phyloP scores from a whole-genome alignment of 2,113 vertebrate species.

The Pomatostomus ruficeps region DNA sequence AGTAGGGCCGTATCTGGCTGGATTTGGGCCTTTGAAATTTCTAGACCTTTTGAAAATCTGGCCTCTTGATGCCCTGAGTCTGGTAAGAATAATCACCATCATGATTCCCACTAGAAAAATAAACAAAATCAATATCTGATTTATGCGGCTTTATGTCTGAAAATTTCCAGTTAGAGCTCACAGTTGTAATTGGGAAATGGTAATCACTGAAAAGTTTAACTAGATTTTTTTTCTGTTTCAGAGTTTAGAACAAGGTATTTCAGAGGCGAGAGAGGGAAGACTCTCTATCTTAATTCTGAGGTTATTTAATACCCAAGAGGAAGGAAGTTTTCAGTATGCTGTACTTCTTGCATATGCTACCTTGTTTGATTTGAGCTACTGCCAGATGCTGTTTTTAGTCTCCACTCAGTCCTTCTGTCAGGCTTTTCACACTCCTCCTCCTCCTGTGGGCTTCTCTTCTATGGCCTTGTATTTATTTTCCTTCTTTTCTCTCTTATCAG shows the following conservation, averaged over 20 bases:
- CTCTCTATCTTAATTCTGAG: not conserved
- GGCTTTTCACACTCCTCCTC: constrained; percentile 8
- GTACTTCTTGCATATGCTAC: constrained; percentile 31
- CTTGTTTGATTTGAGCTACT: constrained; percentile 44
- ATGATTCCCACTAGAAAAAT: not conserved
- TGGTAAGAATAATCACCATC: not conserved
- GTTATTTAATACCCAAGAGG: not conserved
- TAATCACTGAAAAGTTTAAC: not conserved
- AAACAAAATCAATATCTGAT: not conserved
- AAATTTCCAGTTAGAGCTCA: not conserved
- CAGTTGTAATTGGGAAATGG: not conserved
- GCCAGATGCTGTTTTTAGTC: constrained; percentile 43
- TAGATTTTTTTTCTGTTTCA: not conserved
- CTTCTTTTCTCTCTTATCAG: not conserved
- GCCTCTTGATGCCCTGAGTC: not conserved
- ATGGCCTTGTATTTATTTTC: not conserved
- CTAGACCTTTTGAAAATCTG: not conserved
- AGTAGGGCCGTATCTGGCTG: not conserved
- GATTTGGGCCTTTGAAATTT: not conserved
- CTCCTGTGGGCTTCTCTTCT: not conserved
- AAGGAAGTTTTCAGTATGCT: constrained; percentile 23
- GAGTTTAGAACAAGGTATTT: not conserved
- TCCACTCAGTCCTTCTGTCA: constrained; percentile 21
- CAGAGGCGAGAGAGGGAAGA: not conserved
- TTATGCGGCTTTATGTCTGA: not conserved